These are phyloP conservation scores for Malacoctenus gilli DNA, from an alignment of 2,797 vertebrate genomes.

Conservation along the genomic window DNA sequence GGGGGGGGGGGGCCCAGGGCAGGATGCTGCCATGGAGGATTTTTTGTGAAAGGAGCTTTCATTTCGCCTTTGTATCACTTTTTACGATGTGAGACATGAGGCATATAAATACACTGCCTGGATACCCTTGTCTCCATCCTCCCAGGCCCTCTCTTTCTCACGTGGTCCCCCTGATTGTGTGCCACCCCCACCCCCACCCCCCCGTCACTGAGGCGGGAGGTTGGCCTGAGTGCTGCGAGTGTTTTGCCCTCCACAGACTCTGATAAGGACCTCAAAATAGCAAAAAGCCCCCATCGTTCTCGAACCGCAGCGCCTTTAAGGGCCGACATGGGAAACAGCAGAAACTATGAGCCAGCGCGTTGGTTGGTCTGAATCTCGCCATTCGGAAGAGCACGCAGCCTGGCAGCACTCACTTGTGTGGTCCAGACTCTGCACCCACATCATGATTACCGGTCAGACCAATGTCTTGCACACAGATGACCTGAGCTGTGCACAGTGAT, in stretches of 20 bases:
- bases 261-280: conserved; percentile 70
- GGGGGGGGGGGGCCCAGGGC: conserved; percentile 14
- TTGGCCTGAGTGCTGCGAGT: no score
- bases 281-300: conserved; percentile 43
- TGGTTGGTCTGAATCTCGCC: conserved; percentile 14
- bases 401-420: conserved; percentile 18
- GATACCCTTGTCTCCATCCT: conserved; percentile 74
- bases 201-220: conserved; percentile 36
- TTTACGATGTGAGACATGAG: conserved; percentile 75
- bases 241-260: conserved; percentile 40
- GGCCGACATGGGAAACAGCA: conserved; percentile 8
- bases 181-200: conserved; percentile 32
- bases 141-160: conserved; percentile 52
- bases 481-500: no score
- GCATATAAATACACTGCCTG: conserved; percentile 79
- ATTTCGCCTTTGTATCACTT: conserved; percentile 75
- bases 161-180: conserved; percentile 50
- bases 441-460: conserved; percentile 55
- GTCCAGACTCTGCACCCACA: conserved; percentile 24
- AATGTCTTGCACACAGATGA: conserved; percentile 41
- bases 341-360: no score
- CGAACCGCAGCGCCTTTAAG: conserved; percentile 26
- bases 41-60: conserved; percentile 74
- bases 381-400: conserved; percentile 24
- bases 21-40: conserved; percentile 65